These are phyloP conservation scores for Caligus rogercresseyi DNA, from an alignment of 1,140 invertebrate species.

Conservation along the genomic window DNA sequence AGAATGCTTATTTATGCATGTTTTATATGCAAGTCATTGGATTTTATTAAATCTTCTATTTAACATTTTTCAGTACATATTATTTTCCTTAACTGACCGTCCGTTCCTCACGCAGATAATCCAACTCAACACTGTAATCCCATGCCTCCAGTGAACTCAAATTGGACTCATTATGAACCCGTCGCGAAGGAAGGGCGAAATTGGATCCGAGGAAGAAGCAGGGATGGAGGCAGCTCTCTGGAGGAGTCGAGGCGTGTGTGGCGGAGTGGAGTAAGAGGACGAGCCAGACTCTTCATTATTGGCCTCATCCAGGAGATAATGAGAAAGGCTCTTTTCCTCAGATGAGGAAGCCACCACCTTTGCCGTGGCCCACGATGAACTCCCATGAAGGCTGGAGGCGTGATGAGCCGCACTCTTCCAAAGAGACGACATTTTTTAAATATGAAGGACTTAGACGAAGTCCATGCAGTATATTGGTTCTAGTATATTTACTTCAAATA, in stretches of 20 bases:
- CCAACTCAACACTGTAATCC: conserved; percentile 60
- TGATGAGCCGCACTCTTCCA: neutral
- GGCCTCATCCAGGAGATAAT: too few species aligned
- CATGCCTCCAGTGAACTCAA: conserved; percentile 53
- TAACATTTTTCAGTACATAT: too few species aligned
- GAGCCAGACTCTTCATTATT: neutral
- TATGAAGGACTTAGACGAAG: too few species aligned
- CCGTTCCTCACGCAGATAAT: conserved; percentile 40
- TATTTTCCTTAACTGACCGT: too few species aligned
- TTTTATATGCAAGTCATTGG: too few species aligned
- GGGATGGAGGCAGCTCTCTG: neutral
- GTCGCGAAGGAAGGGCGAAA: conserved; percentile 4
- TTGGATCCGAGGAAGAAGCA: neutral
- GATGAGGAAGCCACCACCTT: neutral
- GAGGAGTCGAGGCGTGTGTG: neutral
- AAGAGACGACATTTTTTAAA: too few species aligned
- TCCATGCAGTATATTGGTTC: too few species aligned
- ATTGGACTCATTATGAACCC: conserved; percentile 21
- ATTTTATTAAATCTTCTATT: too few species aligned
- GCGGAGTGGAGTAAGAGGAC: neutral
- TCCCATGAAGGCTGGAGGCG: neutral
- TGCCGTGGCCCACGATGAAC: neutral
- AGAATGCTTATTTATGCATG: too few species aligned
- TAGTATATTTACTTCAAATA: too few species aligned
- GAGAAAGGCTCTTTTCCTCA: neutral